Conservation (phyloP, 2,888 invertebrate species). For the Venusia cambrica region DNA sequence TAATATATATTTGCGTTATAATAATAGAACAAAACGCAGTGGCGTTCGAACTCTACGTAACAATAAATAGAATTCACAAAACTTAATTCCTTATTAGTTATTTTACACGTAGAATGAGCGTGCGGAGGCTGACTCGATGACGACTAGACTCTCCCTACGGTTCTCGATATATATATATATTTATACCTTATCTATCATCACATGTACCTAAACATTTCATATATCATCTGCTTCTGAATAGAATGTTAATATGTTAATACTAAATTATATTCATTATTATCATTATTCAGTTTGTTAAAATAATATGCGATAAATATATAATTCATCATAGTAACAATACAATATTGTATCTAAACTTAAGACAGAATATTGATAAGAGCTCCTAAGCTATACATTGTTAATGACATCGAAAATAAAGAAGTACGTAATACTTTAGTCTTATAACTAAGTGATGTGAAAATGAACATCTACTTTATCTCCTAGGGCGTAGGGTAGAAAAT, state of each 20-base stretch:
- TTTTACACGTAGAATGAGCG: slow-evolving; percentile 3
- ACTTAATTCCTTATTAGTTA: slow-evolving; percentile 50
- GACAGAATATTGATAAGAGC: slow-evolving; percentile 2
- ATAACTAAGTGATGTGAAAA: slow-evolving; percentile 35
- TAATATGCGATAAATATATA: slow-evolving; percentile 16
- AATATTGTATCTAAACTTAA: slow-evolving; percentile 6
- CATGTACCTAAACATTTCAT: slow-evolving; percentile 7
- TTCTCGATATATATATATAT: too few species aligned
- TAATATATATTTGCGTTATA: slow-evolving; percentile 19
- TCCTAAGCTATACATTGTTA: slow-evolving; percentile 6
- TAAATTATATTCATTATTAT: slow-evolving; percentile 7
- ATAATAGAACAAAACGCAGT: slow-evolving; percentile 14
- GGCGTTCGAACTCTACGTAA: slow-evolving; percentile 32
- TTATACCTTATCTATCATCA: too few species aligned
- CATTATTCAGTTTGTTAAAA: slow-evolving; percentile 10
- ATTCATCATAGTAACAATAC: slow-evolving; percentile 10
- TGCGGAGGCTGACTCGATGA: background rate
- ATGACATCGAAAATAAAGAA: slow-evolving; percentile 12
- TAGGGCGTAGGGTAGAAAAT: slow-evolving; percentile 40
- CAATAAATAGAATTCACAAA: slow-evolving; percentile 62
- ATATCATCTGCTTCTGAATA: slow-evolving; percentile 6
- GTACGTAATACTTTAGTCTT: slow-evolving; percentile 28
- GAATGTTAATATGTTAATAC: slow-evolving; percentile 10
- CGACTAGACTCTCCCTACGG: too few species aligned
- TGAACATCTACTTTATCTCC: slow-evolving; percentile 42